Evolutionary conservation across 2,113 vertebrate genomes (phyloP).

Genomic region (Oceanodroma tethys): DNA sequence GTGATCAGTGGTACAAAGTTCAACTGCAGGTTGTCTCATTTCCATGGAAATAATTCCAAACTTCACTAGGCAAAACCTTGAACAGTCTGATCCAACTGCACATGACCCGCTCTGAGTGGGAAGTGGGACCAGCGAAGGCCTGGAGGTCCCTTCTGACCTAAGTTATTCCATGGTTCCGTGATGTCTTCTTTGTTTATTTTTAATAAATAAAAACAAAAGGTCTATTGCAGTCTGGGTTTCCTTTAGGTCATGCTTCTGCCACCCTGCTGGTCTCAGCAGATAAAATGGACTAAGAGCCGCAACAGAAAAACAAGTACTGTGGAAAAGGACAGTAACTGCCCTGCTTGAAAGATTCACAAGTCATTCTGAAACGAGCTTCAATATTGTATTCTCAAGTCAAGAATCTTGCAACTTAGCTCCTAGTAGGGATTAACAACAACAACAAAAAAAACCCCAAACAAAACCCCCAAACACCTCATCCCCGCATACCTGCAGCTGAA

Average conservation of each 20-base stretch:
- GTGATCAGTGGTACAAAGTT: neutral
- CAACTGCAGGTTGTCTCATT: neutral
- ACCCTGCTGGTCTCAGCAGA: neutral
- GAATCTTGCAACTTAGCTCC: neutral
- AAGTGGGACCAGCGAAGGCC: neutral
- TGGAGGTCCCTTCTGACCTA: neutral
- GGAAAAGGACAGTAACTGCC: neutral
- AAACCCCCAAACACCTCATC: neutral
- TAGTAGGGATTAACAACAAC: neutral
- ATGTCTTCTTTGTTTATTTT: neutral
- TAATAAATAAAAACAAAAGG: neutral
- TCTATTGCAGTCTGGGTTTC: neutral
- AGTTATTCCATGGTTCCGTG: neutral
- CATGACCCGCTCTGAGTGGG: rapidly evolving
- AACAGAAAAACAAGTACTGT: neutral
- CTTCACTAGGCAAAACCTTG: neutral
- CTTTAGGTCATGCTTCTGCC: neutral
- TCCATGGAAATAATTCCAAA: neutral
- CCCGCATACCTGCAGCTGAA: neutral
- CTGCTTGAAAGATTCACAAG: neutral
- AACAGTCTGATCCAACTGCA: neutral
- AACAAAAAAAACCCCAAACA: neutral
- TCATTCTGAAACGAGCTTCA: neutral
- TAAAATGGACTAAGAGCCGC: neutral
- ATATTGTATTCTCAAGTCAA: neutral